phyloP scores from a whole-genome alignment of 2,113 vertebrate genomes.

The Phalacrocorax carbo region DNA sequence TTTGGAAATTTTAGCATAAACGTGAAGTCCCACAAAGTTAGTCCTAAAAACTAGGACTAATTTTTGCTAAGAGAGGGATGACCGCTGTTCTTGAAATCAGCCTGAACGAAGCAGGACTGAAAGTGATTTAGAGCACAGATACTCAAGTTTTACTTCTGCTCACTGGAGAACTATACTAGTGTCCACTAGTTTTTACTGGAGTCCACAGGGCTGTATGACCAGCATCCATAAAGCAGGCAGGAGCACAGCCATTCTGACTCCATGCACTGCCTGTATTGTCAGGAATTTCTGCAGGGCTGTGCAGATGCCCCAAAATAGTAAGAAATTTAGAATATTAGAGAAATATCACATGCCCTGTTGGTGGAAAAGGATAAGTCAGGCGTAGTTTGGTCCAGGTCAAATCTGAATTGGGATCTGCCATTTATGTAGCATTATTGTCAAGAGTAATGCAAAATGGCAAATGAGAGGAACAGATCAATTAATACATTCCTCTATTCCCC shows the following conservation, averaged over 20 bases:
- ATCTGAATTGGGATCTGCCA: background rate
- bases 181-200: background rate
- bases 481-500: background rate
- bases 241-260: accelerated
- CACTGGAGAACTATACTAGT: background rate
- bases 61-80: background rate
- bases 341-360: accelerated
- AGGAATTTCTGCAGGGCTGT: background rate
- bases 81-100: background rate
- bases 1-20: background rate
- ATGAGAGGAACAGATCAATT: background rate
- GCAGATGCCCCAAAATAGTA: background rate
- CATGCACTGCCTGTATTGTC: background rate
- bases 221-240: background rate
- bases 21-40: background rate
- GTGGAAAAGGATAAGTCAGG: background rate
- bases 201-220: background rate
- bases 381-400: background rate
- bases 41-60: background rate
- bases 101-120: background rate
- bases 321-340: background rate
- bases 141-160: background rate
- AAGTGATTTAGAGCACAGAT: background rate
- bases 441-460: background rate
- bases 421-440: background rate